Conservation (phyloP, 2,888 invertebrate species). For the Elmis aenea region DNA sequence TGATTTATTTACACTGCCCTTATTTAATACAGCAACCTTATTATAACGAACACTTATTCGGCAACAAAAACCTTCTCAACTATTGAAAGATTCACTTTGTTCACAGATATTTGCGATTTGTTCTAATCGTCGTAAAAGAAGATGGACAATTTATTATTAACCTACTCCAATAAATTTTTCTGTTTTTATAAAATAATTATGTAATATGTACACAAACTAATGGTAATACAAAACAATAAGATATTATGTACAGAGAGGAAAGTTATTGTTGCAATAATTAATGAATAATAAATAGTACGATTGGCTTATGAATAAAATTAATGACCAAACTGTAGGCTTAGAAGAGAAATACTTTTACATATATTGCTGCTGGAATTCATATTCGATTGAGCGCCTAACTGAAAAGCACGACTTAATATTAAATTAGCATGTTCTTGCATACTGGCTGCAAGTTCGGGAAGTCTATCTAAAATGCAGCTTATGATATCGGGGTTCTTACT, state of each 20-base stretch:
- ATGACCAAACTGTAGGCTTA: slow-evolving; percentile 80
- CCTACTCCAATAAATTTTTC: no score
- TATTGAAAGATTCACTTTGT: no score
- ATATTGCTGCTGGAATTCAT: slow-evolving; percentile 72
- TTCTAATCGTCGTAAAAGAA: no score
- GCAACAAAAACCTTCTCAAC: no score
- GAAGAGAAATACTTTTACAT: slow-evolving; percentile 70
- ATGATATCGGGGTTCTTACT: slow-evolving; percentile 75
- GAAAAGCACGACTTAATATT: slow-evolving; percentile 75
- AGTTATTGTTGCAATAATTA: background rate
- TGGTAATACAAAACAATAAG: background rate
- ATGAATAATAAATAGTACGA: background rate
- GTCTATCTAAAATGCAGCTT: slow-evolving; percentile 69
- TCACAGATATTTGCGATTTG: no score
- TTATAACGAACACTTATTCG: no score
- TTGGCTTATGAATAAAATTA: slow-evolving; percentile 47
- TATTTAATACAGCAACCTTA: no score
- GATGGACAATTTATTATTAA: no score
- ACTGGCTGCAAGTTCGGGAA: slow-evolving; percentile 78
- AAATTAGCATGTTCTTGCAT: slow-evolving; percentile 80
- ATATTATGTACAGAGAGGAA: background rate
- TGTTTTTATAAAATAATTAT: background rate
- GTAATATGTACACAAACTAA: background rate
- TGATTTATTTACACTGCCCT: no score
- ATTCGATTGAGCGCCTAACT: slow-evolving; percentile 72